Evolutionary conservation across 2,113 vertebrate genomes (phyloP).

Genomic region (Anser cygnoides): DNA sequence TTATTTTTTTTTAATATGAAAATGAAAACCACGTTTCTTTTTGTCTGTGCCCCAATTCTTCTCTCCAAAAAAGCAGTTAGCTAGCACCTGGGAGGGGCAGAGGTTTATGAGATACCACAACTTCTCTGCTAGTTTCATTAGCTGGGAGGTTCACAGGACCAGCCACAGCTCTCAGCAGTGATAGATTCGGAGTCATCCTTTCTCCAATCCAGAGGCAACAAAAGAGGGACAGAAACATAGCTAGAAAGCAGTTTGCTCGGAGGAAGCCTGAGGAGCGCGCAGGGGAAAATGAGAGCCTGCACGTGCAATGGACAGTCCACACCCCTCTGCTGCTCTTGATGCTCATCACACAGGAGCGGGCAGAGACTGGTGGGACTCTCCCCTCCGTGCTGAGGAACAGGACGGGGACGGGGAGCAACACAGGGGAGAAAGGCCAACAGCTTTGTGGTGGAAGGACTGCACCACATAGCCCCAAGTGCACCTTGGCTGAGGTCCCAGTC

Average conservation of each 20-base stretch:
- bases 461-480: not conserved
- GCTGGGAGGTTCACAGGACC: not conserved
- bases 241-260: not conserved
- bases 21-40: conserved; percentile 39
- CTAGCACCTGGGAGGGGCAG: not conserved
- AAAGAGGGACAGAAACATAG: not conserved
- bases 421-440: not conserved
- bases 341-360: not conserved
- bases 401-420: not conserved
- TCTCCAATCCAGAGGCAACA: not conserved
- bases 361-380: not conserved
- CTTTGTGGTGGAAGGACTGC: not conserved
- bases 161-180: not conserved
- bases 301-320: not conserved
- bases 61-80: not conserved
- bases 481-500: not conserved
- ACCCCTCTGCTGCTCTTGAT: not conserved
- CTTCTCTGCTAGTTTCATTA: not conserved
- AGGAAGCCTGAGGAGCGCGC: not conserved
- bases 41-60: not conserved
- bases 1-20: not conserved
- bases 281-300: not conserved
- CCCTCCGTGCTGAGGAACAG: not conserved
- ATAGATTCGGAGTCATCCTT: not conserved
- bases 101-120: not conserved